Percentiles rank a stretch among this genome's conserved stretches.
Evolutionary conservation across 2,797 vertebrate species (phyloP).

Genomic region (Yasuhikotakia modesta): DNA sequence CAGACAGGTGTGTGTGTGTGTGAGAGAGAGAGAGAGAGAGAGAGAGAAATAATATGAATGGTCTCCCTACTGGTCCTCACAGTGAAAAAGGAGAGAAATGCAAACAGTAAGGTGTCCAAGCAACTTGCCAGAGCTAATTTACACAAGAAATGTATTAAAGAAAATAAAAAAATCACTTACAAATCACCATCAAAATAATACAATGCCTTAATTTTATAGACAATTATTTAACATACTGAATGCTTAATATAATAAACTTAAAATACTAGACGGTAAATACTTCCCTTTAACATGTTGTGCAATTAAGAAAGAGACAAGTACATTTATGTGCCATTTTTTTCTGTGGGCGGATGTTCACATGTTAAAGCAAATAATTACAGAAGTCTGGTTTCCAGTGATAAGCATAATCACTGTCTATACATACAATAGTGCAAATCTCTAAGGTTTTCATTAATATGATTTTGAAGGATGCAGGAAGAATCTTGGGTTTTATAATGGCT

Average conservation of each 20-base stretch:
- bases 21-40: too few relatives aligned
- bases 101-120: neutral
- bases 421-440: neutral
- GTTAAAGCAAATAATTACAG: neutral
- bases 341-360: neutral
- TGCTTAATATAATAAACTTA: neutral
- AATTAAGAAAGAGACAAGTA: neutral
- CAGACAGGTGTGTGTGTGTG: neutral
- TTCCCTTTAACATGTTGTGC: neutral
- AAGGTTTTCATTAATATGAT: neutral
- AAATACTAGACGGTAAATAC: neutral
- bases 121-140: conserved; percentile 3
- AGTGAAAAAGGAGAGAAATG: neutral
- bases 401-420: neutral
- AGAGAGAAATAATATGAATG: neutral
- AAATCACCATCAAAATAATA: neutral
- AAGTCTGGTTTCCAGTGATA: conserved; percentile 2
- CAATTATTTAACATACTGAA: neutral
- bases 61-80: neutral
- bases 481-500: neutral
- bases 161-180: neutral
- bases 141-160: neutral
- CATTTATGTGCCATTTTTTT: neutral
- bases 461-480: neutral
- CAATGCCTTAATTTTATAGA: neutral